phyloP scores from a whole-genome alignment of 2,113 vertebrate species.

The Syrrhaptes paradoxus region DNA sequence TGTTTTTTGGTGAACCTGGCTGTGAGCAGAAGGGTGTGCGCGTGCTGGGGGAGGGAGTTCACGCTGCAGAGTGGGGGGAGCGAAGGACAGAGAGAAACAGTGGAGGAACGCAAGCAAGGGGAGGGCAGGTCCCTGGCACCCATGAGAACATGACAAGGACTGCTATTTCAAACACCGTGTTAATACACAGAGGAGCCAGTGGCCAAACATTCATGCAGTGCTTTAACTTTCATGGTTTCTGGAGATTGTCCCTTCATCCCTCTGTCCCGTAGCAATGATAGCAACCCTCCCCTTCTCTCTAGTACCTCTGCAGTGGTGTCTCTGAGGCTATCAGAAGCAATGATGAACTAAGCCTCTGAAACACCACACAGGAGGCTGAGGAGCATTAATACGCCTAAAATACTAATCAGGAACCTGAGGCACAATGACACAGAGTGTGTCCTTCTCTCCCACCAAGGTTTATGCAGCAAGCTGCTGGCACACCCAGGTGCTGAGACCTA shows the following conservation, averaged over 20 bases:
- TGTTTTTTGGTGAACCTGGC: conserved; percentile 63
- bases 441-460: not conserved
- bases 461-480: not conserved
- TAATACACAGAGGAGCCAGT: not conserved
- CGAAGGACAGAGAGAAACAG: not conserved
- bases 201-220: accelerated
- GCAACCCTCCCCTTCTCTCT: not conserved
- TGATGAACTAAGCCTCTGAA: not conserved
- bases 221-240: not conserved
- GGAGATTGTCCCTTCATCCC: not conserved
- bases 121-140: not conserved
- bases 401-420: not conserved
- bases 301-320: not conserved
- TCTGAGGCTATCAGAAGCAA: not conserved
- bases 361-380: not conserved
- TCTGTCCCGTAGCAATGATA: accelerated
- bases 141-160: not conserved
- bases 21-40: not conserved
- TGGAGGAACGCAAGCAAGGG: not conserved
- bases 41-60: not conserved
- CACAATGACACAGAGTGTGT: not conserved
- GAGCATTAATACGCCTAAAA: not conserved
- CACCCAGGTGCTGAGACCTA: not conserved
- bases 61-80: not conserved
- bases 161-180: not conserved